phyloP scores from a whole-genome alignment of 2,113 vertebrate genomes.

The Apus apus region DNA sequence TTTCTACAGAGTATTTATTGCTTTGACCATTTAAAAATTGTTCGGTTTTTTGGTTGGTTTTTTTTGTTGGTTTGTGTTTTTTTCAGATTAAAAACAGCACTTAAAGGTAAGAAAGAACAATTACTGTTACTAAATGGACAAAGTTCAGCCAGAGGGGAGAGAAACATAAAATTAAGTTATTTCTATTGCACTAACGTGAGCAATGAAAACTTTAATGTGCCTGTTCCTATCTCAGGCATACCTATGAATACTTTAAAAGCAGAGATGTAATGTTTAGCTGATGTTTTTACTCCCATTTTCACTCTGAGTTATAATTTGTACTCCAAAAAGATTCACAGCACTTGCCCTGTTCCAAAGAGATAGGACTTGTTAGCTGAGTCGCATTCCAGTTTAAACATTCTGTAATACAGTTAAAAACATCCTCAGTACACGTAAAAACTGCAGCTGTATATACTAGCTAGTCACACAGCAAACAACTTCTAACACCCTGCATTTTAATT shows the following conservation, averaged over 20 bases:
- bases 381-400: conserved; percentile 16
- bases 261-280: not conserved
- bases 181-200: not conserved
- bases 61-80: too few relatives aligned
- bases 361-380: not conserved
- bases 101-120: not conserved
- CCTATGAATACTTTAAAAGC: not conserved
- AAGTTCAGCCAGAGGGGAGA: not conserved
- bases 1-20: not conserved
- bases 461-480: conserved; percentile 16
- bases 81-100: not conserved
- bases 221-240: not conserved
- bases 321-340: not conserved
- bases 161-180: not conserved
- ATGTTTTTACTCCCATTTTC: not conserved
- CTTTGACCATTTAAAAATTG: not conserved
- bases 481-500: conserved; percentile 20
- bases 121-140: not conserved
- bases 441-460: not conserved
- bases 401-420: not conserved
- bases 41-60: too few relatives aligned
- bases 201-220: not conserved
- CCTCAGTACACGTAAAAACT: conserved; percentile 6
- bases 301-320: not conserved
- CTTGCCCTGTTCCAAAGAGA: not conserved